Evolutionary conservation across 2,888 invertebrate genomes (phyloP).

Genomic region (Capitulum mitella): DNA sequence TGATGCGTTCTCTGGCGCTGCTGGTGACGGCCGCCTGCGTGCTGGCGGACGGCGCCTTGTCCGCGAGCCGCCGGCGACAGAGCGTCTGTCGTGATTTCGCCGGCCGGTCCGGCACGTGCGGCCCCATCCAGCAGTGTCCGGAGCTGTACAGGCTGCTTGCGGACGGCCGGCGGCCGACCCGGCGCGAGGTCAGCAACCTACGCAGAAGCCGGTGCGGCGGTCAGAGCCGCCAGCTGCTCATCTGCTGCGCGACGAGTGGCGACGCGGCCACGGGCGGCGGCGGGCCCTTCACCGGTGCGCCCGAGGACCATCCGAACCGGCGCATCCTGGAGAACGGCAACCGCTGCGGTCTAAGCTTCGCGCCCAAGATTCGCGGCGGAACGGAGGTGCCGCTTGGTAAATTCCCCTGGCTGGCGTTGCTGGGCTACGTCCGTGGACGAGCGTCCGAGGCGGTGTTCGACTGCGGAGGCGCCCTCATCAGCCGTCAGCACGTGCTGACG

Average conservation of each 20-base stretch:
- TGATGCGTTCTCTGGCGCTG: too few species aligned
- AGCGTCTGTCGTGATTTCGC: not conserved
- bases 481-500: slow-evolving; percentile 26
- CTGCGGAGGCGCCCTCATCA: slow-evolving; percentile 28
- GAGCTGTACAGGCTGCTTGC: not conserved
- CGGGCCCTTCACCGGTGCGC: not conserved
- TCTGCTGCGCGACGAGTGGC: not conserved
- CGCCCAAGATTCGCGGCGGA: slow-evolving; percentile 22
- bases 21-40: too few species aligned
- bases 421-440: not conserved
- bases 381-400: slow-evolving; percentile 14
- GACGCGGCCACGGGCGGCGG: not conserved
- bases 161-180: not conserved
- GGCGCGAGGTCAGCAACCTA: not conserved
- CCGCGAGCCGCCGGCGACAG: not conserved
- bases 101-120: not conserved
- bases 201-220: not conserved
- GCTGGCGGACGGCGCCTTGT: too few species aligned
- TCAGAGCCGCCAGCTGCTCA: not conserved
- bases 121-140: not conserved
- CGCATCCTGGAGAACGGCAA: not conserved
- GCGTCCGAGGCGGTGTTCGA: not conserved
- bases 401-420: slow-evolving; percentile 31
- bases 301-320: not conserved
- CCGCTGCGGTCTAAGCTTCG: not conserved